These are phyloP conservation scores for Muscidifurax raptorellus DNA, from an alignment of 1,140 invertebrate genomes.

Conservation along the genomic window DNA sequence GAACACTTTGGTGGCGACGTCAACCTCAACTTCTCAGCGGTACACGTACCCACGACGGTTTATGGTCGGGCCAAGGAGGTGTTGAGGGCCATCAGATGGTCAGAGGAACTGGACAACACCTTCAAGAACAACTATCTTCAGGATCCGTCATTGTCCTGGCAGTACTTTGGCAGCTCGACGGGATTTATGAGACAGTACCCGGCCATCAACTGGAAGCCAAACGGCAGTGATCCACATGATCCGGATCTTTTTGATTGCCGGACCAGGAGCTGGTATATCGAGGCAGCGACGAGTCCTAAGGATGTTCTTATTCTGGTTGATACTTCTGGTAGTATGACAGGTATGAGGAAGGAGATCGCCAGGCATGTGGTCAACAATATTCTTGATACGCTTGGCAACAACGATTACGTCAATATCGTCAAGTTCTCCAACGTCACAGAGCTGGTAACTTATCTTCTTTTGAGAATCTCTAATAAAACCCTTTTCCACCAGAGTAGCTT, in stretches of 20 bases:
- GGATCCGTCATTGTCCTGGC: constrained; percentile 94
- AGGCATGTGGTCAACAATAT: constrained; percentile 96
- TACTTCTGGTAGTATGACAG: constrained; percentile 97
- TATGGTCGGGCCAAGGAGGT: constrained; percentile 82
- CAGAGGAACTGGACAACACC: constrained; percentile 89
- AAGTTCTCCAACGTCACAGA: constrained; percentile 87
- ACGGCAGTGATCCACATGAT: constrained; percentile 76
- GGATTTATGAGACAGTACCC: constrained; percentile 98
- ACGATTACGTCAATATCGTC: constrained; percentile 98
- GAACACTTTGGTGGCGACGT: constrained; percentile 88
- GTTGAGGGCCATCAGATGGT: constrained; percentile 79
- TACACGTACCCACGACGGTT: constrained; percentile 97
- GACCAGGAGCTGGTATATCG: constrained; percentile 95
- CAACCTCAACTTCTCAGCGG: constrained; percentile 89
- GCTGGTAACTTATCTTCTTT: constrained; percentile 70
- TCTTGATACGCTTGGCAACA: constrained; percentile 96
- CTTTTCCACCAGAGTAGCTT: too few species aligned
- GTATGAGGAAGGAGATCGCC: constrained; percentile 93
- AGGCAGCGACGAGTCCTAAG: constrained; percentile 97
- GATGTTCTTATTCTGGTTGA: constrained; percentile 97
- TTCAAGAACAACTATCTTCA: constrained; percentile 91
- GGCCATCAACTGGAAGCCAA: constrained; percentile 83
- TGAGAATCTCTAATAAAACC: too few species aligned
- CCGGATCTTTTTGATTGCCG: constrained; percentile 93
- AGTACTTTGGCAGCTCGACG: constrained; percentile 96